Percentiles rank a stretch among this genome's conserved stretches.
Evolutionary conservation across 1,140 invertebrate genomes (phyloP).

Genomic region (Drosophila virilis): DNA sequence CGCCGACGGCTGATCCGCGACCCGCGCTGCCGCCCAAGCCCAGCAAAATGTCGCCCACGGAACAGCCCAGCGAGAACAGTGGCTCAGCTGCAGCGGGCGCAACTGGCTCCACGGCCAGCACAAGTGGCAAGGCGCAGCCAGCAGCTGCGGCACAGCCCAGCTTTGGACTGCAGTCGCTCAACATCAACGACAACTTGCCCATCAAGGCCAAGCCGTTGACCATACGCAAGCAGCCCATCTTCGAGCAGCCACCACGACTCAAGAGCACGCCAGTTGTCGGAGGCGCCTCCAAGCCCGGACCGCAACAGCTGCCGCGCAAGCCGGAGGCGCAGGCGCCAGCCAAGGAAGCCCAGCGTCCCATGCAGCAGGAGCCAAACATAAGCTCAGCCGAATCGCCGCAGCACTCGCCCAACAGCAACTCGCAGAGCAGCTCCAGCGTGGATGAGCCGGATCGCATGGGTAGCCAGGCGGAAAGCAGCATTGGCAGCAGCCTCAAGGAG

Average conservation of each 20-base stretch:
- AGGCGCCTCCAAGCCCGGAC: constrained; percentile 47
- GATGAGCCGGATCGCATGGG: constrained; percentile 72
- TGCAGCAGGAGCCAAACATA: constrained; percentile 23
- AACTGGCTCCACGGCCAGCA: background rate
- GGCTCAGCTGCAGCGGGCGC: constrained; percentile 3
- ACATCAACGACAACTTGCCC: constrained; percentile 85
- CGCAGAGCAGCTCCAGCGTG: constrained; percentile 53
- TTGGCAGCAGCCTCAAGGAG: constrained; percentile 83
- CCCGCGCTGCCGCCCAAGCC: constrained; percentile 91
- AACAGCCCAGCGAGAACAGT: constrained; percentile 31
- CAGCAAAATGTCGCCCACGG: constrained; percentile 81
- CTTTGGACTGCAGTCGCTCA: constrained; percentile 78
- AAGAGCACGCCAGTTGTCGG: constrained; percentile 83
- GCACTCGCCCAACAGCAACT: constrained; percentile 69
- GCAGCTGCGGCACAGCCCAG: constrained; percentile 61
- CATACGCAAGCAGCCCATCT: constrained; percentile 90
- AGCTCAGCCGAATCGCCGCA: constrained; percentile 52
- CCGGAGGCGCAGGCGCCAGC: constrained; percentile 87
- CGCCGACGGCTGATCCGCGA: constrained; percentile 68
- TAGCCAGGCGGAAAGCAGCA: constrained; percentile 30
- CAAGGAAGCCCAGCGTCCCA: too few relatives aligned
- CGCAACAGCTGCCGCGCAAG: constrained; percentile 88
- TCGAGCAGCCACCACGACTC: constrained; percentile 91
- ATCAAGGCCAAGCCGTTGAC: constrained; percentile 92
- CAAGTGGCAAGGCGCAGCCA: constrained; percentile 8